These are phyloP conservation scores for Agriopis leucophaearia DNA, from an alignment of 2,888 invertebrate species.

Conservation along the genomic window DNA sequence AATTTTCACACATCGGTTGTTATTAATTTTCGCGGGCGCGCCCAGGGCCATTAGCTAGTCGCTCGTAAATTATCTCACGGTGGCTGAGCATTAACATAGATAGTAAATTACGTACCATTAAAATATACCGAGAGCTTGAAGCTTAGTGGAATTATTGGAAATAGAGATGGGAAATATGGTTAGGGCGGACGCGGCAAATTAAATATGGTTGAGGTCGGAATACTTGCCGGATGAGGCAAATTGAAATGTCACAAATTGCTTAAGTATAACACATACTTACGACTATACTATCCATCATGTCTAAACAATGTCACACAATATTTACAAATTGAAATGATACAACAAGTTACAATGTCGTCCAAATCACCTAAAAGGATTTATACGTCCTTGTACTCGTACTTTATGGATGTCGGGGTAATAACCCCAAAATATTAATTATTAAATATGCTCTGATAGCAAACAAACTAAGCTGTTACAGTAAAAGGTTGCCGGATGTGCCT, in stretches of 20 bases:
- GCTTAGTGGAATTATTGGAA: conserved; percentile 34
- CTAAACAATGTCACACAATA: no score
- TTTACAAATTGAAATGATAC: no score
- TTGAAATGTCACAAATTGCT: no score
- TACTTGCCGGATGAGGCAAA: no score
- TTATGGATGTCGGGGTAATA: no score
- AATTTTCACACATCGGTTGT: conserved; percentile 30
- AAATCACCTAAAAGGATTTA: no score
- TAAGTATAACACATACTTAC: no score
- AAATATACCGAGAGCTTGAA: conserved; percentile 32
- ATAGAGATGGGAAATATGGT: conserved; percentile 8
- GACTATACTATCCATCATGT: no score
- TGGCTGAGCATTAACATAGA: conserved; percentile 38
- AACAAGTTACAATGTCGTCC: no score
- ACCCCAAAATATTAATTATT: no score
- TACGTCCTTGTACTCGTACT: no score
- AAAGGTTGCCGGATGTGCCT: background rate
- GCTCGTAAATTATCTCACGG: conserved; percentile 38
- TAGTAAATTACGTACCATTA: conserved; percentile 39
- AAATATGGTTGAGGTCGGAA: background rate
- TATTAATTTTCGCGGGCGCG: conserved; percentile 35
- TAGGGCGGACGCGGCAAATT: background rate
- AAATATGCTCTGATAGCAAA: no score
- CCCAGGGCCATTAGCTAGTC: conserved; percentile 35
- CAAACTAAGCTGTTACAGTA: background rate